These are phyloP conservation scores for Formica selysi DNA, from an alignment of 1,140 invertebrate species.

Conservation along the genomic window DNA sequence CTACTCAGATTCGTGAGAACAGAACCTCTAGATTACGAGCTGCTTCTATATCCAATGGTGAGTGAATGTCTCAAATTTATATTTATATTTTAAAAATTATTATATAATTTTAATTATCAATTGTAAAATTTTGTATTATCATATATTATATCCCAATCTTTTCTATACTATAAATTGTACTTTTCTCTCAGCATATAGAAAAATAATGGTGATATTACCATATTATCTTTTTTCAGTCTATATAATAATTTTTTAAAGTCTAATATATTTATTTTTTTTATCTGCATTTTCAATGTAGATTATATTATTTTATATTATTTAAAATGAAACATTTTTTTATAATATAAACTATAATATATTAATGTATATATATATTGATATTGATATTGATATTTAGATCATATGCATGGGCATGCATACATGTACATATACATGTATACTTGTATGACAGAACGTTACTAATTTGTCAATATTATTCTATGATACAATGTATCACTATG, in stretches of 20 bases:
- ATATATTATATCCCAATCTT: not conserved
- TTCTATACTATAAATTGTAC: not conserved
- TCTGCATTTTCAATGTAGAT: not conserved
- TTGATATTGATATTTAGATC: too few relatives aligned
- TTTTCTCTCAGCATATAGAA: not conserved
- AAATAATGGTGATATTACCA: not conserved
- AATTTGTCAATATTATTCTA: too few relatives aligned
- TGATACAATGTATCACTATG: too few relatives aligned
- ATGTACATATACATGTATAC: too few relatives aligned
- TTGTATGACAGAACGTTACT: too few relatives aligned
- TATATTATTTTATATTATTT: too few relatives aligned
- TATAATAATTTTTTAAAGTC: not conserved
- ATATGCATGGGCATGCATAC: too few relatives aligned
- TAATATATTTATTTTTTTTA: not conserved
- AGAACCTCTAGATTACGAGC: conserved; percentile 90
- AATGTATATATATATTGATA: too few relatives aligned
- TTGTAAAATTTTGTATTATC: not conserved
- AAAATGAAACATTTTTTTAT: too few relatives aligned
- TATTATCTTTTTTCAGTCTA: not conserved
- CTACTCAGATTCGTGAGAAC: conserved; percentile 88
- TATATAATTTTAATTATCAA: not conserved
- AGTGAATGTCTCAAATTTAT: conserved; percentile 17
- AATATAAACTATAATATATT: too few relatives aligned
- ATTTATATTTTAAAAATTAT: not conserved
- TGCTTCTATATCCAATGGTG: conserved; percentile 85